These are phyloP conservation scores for Sitobion miscanthi DNA, from an alignment of 1,140 invertebrate genomes.

Conservation along the genomic window DNA sequence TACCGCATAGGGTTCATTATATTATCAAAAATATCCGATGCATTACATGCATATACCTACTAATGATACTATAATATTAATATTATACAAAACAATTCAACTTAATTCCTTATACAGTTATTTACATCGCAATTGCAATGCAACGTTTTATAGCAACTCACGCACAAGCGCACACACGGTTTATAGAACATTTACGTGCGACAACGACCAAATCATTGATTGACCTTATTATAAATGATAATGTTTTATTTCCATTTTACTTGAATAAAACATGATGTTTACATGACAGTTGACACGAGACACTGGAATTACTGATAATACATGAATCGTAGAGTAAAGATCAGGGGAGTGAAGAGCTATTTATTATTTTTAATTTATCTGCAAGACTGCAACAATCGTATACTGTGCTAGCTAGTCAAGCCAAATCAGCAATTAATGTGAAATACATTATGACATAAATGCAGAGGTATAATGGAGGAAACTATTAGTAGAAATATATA, in stretches of 20 bases:
- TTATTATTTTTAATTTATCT: conserved; percentile 21
- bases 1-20: no score
- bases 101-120: no score
- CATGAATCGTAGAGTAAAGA: neutral
- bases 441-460: neutral
- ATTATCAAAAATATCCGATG: no score
- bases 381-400: neutral
- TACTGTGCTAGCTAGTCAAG: neutral
- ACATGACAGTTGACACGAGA: conserved; percentile 19
- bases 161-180: neutral
- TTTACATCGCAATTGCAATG: neutral
- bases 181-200: conserved; percentile 40
- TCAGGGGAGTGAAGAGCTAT: neutral
- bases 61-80: no score
- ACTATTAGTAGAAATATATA: neutral
- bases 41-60: no score
- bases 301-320: neutral
- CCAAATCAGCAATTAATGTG: conserved; percentile 1
- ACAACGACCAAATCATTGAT: conserved; percentile 11
- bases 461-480: neutral
- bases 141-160: neutral
- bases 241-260: conserved; percentile 19
- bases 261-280: conserved; percentile 30
- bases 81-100: no score
- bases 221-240: conserved; percentile 19